Percentiles rank a stretch among this genome's conserved stretches.
Conservation (phyloP, 2,113 vertebrate genomes). For the Saimiri boliviensis region DNA sequence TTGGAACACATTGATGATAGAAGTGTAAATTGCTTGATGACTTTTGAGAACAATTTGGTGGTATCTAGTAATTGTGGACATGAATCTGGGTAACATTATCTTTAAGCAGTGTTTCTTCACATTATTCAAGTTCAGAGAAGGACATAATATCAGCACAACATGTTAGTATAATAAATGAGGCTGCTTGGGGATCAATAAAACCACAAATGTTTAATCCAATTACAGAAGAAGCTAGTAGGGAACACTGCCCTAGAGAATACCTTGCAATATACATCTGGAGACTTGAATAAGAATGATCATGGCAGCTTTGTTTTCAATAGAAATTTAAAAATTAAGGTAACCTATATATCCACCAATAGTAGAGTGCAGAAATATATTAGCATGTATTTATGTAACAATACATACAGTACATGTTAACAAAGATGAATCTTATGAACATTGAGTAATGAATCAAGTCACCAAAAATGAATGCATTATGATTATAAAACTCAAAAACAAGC, state of each 20-base stretch:
- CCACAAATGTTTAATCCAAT: not conserved
- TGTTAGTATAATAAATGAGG: not conserved
- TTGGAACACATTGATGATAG: not conserved
- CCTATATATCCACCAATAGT: not conserved
- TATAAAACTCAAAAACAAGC: not conserved
- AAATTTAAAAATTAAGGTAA: not conserved
- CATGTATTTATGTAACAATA: not conserved
- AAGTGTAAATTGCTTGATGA: not conserved
- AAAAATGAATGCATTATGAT: not conserved
- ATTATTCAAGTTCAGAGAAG: not conserved
- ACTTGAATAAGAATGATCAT: not conserved
- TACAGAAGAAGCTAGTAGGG: not conserved
- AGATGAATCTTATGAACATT: not conserved
- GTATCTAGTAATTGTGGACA: not conserved
- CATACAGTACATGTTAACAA: not conserved
- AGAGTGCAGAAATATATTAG: not conserved
- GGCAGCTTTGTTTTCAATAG: not conserved
- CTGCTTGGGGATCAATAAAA: not conserved
- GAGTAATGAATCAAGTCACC: not conserved
- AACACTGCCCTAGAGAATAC: not conserved
- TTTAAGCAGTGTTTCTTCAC: not conserved
- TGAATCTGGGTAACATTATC: not conserved
- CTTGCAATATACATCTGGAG: not conserved
- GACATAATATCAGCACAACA: not conserved
- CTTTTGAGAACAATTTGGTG: not conserved